Conservation (phyloP, 1,140 invertebrate species). For the Lordiphosa mommai region DNA sequence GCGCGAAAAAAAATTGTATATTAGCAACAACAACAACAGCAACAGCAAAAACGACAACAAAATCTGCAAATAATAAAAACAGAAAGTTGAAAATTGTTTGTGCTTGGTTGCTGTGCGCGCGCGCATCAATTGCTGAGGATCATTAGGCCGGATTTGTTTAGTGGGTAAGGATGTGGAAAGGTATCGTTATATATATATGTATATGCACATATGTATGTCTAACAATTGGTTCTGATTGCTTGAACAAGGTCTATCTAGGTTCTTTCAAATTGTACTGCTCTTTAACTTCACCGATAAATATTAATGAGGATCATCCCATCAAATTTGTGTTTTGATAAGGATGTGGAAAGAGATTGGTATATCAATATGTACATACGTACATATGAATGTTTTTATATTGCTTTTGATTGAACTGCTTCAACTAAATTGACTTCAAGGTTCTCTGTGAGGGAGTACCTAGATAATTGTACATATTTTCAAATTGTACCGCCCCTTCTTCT, state of each 20-base stretch:
- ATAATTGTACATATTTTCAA: no score
- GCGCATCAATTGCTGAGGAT: constrained; percentile 1
- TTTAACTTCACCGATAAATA: no score
- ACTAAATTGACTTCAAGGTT: no score
- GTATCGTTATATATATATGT: background rate
- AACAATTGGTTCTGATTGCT: no score
- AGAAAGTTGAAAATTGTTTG: constrained; percentile 18
- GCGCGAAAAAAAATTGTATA: constrained; percentile 23
- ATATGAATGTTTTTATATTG: background rate
- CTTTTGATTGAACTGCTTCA: no score
- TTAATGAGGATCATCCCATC: no score
- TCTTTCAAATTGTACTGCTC: background rate
- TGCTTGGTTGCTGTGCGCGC: background rate
- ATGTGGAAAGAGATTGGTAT: no score
- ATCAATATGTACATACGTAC: background rate
- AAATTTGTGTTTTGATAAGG: no score
- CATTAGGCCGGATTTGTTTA: background rate
- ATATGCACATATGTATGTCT: background rate
- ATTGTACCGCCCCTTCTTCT: no score
- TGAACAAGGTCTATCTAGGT: no score
- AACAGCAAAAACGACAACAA: constrained; percentile 7
- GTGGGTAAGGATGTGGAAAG: constrained; percentile 12
- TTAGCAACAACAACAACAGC: constrained; percentile 7
- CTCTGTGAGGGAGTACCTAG: background rate
- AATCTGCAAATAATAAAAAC: constrained; percentile 12